Conservation (phyloP, 2,113 vertebrate genomes). For the Psammodynastes pulverulentus region DNA sequence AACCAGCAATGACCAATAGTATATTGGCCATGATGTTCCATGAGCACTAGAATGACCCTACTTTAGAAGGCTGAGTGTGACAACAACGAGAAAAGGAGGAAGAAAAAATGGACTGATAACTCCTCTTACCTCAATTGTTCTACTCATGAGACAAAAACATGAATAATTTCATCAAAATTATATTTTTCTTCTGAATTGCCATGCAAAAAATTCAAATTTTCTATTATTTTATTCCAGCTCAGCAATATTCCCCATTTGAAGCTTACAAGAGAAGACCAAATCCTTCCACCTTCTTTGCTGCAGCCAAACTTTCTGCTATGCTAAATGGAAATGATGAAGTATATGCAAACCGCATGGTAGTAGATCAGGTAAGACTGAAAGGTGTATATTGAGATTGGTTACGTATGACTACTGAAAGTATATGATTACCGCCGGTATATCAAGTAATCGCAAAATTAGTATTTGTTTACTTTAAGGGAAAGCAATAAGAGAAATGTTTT, state of each 20-base stretch:
- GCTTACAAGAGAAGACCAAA: constrained; percentile 62
- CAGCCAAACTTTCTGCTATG: constrained; percentile 65
- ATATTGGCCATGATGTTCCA: not conserved
- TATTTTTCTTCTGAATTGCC: not conserved
- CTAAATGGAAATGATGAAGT: constrained; percentile 71
- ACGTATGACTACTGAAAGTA: not conserved
- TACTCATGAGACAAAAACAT: not conserved
- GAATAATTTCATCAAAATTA: not conserved
- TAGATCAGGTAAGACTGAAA: constrained; percentile 74
- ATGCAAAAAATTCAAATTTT: constrained; percentile 25
- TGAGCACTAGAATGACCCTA: not conserved
- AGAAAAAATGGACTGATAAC: not conserved
- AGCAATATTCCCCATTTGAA: constrained; percentile 66
- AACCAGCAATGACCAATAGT: not conserved
- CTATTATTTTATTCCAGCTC: constrained; percentile 63
- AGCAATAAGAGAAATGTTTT: not conserved
- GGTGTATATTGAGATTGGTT: not conserved
- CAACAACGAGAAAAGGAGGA: not conserved
- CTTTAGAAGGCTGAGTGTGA: not conserved
- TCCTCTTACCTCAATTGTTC: not conserved
- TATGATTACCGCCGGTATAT: not conserved
- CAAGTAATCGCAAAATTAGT: not conserved
- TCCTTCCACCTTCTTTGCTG: constrained; percentile 58
- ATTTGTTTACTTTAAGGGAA: not conserved
- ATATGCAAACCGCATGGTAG: constrained; percentile 84